Evolutionary conservation across 2,888 invertebrate genomes (phyloP).

Genomic region (Ormyrus nitidulus): DNA sequence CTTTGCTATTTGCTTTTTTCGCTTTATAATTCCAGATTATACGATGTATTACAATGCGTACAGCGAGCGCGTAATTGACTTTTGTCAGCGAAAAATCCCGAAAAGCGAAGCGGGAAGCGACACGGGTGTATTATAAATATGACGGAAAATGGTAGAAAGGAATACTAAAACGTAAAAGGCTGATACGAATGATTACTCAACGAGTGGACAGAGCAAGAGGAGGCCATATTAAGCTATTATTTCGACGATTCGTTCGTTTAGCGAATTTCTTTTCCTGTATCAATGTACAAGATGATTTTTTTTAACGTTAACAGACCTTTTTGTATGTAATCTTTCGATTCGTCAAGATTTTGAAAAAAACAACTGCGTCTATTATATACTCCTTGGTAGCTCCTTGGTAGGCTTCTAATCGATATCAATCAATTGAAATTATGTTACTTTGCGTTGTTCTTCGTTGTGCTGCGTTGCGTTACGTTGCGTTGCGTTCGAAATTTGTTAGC

Average conservation of each 20-base stretch:
- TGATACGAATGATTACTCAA: conserved; percentile 21
- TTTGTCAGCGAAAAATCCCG: conserved; percentile 33
- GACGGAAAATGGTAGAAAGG: background rate
- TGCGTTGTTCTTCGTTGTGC: background rate
- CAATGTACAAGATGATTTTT: conserved; percentile 10
- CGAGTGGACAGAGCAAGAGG: conserved; percentile 26
- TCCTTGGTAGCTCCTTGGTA: too few species aligned
- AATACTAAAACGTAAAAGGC: conserved; percentile 25
- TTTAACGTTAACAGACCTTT: conserved; percentile 9
- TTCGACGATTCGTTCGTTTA: background rate
- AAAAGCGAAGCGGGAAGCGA: conserved; percentile 44
- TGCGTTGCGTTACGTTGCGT: background rate
- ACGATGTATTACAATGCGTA: conserved; percentile 5
- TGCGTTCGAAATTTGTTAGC: conserved; percentile 4
- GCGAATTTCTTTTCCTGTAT: conserved; percentile 21
- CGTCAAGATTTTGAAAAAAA: too few species aligned
- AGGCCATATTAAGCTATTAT: conserved; percentile 16
- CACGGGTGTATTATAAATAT: conserved; percentile 44
- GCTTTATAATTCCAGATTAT: conserved; percentile 34
- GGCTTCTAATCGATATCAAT: background rate
- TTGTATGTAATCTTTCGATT: conserved; percentile 13
- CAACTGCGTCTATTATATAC: too few species aligned
- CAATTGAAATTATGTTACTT: background rate
- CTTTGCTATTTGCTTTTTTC: conserved; percentile 5
- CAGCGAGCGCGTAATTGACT: conserved; percentile 30